phyloP scores from a whole-genome alignment of 1,140 invertebrate species.

The Drosophila pallidifrons region DNA sequence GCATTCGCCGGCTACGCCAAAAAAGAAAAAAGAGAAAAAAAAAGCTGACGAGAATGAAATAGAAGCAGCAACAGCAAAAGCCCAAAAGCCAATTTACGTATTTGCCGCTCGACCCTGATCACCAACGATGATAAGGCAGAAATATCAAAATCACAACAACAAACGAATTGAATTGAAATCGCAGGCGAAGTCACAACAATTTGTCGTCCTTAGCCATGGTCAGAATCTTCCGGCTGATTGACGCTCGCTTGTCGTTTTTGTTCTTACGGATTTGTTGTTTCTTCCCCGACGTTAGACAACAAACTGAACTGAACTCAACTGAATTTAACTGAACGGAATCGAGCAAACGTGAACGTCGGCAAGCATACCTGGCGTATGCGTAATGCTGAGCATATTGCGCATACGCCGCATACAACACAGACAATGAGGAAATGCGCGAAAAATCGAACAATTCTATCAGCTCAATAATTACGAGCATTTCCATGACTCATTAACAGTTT shows the following conservation, averaged over 20 bases:
- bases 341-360: conserved; percentile 1
- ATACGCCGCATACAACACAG: conserved; percentile 53
- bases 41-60: not conserved
- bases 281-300: conserved; percentile 32
- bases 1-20: conserved; percentile 60
- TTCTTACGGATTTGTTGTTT: not conserved
- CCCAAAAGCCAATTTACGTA: conserved; percentile 20
- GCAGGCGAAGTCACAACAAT: conserved; percentile 15
- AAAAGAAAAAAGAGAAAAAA: conserved; percentile 3
- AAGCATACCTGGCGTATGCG: conserved; percentile 72
- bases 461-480: conserved; percentile 11
- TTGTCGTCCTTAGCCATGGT: conserved; percentile 64
- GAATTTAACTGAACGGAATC: not conserved
- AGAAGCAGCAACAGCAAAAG: conserved; percentile 13
- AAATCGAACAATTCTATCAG: not conserved
- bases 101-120: conserved; percentile 39
- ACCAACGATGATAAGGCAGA: conserved; percentile 57
- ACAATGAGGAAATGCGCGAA: conserved; percentile 19
- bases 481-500: conserved; percentile 7
- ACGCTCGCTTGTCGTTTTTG: not conserved
- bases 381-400: conserved; percentile 54
- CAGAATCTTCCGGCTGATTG: conserved; percentile 33
- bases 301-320: conserved; percentile 17
- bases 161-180: no score
- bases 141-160: conserved; percentile 8